phyloP scores from a whole-genome alignment of 2,113 vertebrate genomes.

The Cavia porcellus region DNA sequence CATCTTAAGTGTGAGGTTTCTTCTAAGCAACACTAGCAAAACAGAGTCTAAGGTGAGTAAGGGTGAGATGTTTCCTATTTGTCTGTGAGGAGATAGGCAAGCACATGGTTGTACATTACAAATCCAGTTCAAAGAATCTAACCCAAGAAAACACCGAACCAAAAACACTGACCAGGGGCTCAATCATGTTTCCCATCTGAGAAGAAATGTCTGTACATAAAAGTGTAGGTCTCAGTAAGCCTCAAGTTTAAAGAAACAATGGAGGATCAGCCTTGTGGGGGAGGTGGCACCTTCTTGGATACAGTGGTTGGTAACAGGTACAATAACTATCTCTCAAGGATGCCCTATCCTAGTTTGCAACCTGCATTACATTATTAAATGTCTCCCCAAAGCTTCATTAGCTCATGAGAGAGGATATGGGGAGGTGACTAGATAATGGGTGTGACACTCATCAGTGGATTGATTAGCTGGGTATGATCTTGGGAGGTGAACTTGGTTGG shows the following conservation, averaged over 20 bases:
- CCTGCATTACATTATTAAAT: not conserved
- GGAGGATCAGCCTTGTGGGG: not conserved
- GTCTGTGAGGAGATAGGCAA: too few relatives aligned
- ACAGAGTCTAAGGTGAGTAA: too few relatives aligned
- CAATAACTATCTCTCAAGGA: not conserved
- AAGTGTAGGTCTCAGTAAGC: not conserved
- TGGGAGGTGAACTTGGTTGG: not conserved
- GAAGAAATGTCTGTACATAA: too few relatives aligned
- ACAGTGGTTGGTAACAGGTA: not conserved
- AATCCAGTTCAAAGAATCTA: too few relatives aligned
- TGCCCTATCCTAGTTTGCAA: not conserved
- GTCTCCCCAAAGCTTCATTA: not conserved
- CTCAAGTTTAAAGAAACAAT: not conserved
- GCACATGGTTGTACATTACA: too few relatives aligned
- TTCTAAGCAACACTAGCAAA: too few relatives aligned
- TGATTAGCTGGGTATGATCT: not conserved
- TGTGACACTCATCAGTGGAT: not conserved
- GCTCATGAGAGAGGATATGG: not conserved
- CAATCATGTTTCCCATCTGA: too few relatives aligned
- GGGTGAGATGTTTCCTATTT: too few relatives aligned
- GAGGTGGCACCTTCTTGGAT: not conserved
- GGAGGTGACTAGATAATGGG: not conserved
- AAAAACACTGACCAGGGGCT: too few relatives aligned
- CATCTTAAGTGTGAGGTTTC: too few relatives aligned
- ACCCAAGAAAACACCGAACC: too few relatives aligned